Percentiles rank a stretch among this genome's conserved stretches.
phyloP scores from a whole-genome alignment of 2,888 invertebrate genomes.

The Leptopilina drosophilae region DNA sequence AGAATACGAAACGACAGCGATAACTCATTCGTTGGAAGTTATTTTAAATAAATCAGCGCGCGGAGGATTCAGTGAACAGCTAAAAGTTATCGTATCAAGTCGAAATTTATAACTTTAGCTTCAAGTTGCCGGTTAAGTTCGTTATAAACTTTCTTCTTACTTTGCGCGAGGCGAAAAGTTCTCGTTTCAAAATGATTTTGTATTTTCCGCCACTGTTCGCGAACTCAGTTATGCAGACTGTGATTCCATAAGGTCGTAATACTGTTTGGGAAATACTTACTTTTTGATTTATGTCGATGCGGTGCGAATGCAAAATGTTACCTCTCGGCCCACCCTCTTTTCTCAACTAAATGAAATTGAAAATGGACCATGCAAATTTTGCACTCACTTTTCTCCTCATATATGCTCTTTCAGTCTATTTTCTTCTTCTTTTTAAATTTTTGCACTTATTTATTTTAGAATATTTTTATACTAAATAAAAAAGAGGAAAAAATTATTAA shows the following conservation, averaged over 20 bases:
- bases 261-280: conserved; percentile 36
- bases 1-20: conserved; percentile 29
- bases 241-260: conserved; percentile 40
- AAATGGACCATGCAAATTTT: conserved; percentile 21
- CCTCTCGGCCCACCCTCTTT: not conserved
- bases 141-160: conserved; percentile 33
- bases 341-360: conserved; percentile 1
- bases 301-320: conserved; percentile 33
- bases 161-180: conserved; percentile 13
- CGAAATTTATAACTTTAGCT: conserved; percentile 40
- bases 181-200: conserved; percentile 36
- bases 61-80: conserved; percentile 34
- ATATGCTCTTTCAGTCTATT: too few species aligned
- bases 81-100: conserved; percentile 41
- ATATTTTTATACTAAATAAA: too few species aligned
- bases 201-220: conserved; percentile 37
- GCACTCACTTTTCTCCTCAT: not conserved
- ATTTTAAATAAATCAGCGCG: conserved; percentile 37
- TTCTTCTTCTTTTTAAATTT: too few species aligned
- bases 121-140: conserved; percentile 34
- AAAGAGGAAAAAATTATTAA: too few species aligned
- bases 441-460: too few species aligned
- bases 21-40: conserved; percentile 31
- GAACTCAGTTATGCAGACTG: conserved; percentile 40
- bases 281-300: conserved; percentile 34